Evolutionary conservation across 2,888 invertebrate species (phyloP).

Genomic region (Conus canariensis): DNA sequence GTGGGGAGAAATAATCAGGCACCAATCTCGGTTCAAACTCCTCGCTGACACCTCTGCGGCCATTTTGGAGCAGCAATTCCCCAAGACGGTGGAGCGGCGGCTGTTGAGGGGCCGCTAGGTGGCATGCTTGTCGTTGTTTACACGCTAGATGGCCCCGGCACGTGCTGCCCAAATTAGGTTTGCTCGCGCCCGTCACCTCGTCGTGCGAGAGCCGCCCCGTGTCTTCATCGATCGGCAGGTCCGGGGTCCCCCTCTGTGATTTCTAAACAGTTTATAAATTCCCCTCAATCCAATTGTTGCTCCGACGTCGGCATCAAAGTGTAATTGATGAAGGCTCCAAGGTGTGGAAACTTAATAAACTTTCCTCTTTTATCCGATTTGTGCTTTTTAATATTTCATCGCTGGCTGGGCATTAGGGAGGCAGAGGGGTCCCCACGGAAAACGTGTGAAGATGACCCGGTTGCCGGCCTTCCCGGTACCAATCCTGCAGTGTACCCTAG

Average conservation of each 20-base stretch:
- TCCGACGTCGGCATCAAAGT: slow-evolving; percentile 64
- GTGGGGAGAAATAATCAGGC: slow-evolving; percentile 43
- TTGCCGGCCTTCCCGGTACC: slow-evolving; percentile 20
- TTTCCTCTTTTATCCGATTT: slow-evolving; percentile 62
- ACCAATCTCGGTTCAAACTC: slow-evolving; percentile 46
- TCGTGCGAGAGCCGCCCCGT: slow-evolving; percentile 46
- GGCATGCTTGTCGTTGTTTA: slow-evolving; percentile 46
- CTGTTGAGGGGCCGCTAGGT: slow-evolving; percentile 32
- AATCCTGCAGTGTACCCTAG: neutral
- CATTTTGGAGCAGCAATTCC: slow-evolving; percentile 41
- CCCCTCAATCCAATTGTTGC: slow-evolving; percentile 64
- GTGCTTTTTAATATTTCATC: slow-evolving; percentile 66
- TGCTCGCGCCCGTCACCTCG: slow-evolving; percentile 44
- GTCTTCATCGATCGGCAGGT: slow-evolving; percentile 47
- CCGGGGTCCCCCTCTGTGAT: slow-evolving; percentile 62
- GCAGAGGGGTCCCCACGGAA: slow-evolving; percentile 35
- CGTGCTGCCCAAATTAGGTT: slow-evolving; percentile 46
- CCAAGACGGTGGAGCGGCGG: slow-evolving; percentile 28
- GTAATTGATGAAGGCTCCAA: slow-evolving; percentile 61
- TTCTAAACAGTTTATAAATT: slow-evolving; percentile 73
- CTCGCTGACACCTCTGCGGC: slow-evolving; percentile 36
- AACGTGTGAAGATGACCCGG: slow-evolving; percentile 39
- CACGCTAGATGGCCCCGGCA: slow-evolving; percentile 44
- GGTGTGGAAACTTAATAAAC: slow-evolving; percentile 66
- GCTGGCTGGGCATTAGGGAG: slow-evolving; percentile 37